These are phyloP conservation scores for Diorhabda elongata DNA, from an alignment of 1,140 invertebrate species.

Conservation along the genomic window DNA sequence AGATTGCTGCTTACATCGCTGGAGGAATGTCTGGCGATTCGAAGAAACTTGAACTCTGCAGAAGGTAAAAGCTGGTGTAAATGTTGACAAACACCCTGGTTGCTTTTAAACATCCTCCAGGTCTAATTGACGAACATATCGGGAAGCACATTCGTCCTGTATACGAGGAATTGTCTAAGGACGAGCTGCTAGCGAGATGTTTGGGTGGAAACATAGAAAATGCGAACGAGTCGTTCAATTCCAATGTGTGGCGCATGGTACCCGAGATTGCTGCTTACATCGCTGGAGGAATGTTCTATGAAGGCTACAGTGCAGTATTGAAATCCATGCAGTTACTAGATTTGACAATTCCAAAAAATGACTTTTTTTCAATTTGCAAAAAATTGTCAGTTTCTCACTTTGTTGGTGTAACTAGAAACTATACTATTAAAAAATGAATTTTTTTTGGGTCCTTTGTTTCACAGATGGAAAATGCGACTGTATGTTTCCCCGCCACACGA, in stretches of 20 bases:
- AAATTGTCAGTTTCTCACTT: too few relatives aligned
- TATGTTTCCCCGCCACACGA: too few relatives aligned
- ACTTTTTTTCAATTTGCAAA: too few relatives aligned
- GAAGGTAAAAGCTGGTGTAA: not conserved
- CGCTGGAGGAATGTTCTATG: not conserved
- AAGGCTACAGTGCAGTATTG: not conserved
- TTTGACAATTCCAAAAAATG: not conserved
- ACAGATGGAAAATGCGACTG: too few relatives aligned
- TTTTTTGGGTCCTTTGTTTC: too few relatives aligned
- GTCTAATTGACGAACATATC: not conserved
- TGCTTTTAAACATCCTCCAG: not conserved
- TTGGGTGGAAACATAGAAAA: not conserved
- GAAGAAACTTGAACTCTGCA: not conserved
- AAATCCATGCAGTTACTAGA: not conserved
- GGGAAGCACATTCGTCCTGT: slow-evolving; percentile 6
- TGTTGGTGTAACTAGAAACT: too few relatives aligned
- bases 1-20: not conserved
- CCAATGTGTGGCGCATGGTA: not conserved
- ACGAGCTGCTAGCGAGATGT: not conserved
- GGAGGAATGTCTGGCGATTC: not conserved
- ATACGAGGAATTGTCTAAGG: not conserved
- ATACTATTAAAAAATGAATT: too few relatives aligned
- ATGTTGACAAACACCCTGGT: not conserved
- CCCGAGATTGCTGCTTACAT: not conserved
- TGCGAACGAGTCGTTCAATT: slow-evolving; percentile 3